Evolutionary conservation across 2,888 invertebrate species (phyloP), one percentile per base, ranked within the genome.

Genomic region (Quadroppia sp.): DNA sequence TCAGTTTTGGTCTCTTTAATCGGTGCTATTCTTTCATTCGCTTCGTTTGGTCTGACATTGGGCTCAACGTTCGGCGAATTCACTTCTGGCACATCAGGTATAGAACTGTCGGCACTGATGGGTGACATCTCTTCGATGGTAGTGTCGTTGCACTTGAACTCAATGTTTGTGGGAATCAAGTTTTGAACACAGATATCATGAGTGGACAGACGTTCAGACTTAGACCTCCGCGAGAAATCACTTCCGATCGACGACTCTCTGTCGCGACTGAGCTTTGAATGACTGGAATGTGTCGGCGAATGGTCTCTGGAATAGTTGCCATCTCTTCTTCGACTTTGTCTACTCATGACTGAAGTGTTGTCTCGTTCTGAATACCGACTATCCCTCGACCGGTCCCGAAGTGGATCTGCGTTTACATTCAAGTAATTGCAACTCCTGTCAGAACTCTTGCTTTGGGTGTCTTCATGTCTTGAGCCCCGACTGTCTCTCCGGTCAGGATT

Each of bases 191-290:
- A 6, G n/a, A 13, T 67, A 17, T 67, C 67, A 20, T 23, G 2
- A 1, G 13, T 23, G 2, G 67, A 67, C 36, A 67, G 17, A 20
- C 67, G 36, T 25, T 42, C 67, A 11, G 67, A 67, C 40, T 67
- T 67, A 42, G 67, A 67, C 40, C 67, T 67, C 40, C 67, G 40
- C 36, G 67, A 67, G 20, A 67, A 67, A 67, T 67, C 67, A 42
- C 67, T 67, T 42, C 67, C 67, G 15, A 67, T 67, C 20, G 67
- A 67, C 13, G 67, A 67, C n/a, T 59, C 59, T 23, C 59, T 59
- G 67, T 67, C 67, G 3, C 36, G 36, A 67, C 67, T 67, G 2
- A 67, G 15, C 25, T 67, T 67, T 13, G 67, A 67, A 20, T 32
- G 67, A 23, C n/a, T 67, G n/a, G 67, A 67, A 42, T 67, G 67